Base-by-base conservation (phyloP, 2,113 vertebrate genomes). In the Hystrix cristata region DNA sequence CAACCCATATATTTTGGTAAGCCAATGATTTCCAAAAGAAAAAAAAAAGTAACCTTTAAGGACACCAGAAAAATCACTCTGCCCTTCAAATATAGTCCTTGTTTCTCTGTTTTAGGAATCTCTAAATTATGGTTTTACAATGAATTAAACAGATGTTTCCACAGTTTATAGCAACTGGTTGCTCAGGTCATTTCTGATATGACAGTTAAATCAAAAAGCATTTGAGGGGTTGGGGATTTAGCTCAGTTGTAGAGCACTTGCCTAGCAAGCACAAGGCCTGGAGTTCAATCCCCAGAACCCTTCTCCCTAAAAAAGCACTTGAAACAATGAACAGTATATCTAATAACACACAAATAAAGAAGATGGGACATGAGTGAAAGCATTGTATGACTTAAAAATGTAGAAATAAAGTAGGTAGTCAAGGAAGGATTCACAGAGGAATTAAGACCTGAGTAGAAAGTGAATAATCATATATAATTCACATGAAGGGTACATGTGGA, bases 391-490 rank as follows among this genome's bases (percentile, higher is more conserved):
- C 46, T 62, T 82, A 62, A 48, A 94, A 89, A 90, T 79, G 27
- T 74, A 91, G 43, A 94, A 67, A 74, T 80, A 95, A 91, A 60
- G 87, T 60, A 84, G 16, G 19, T 55, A 81, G 67, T 87, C 43
- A 95, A 25, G 60, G 57, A 97, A 87, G 43, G 43, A 25, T 46
- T 96, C 71, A 93, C 31, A 93, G 71, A 94, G 31, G 12, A 90
- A 87, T 80, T 83, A 87, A n/a, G 38, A 93, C 19, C 71, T 64
- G 31, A 34, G 53, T 59, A 80, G 64, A 85, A 72, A 91, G 59
- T 65, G 19, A 74, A 92, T 53, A 83, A 82, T 9, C 48, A 91
- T 69, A 69, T 38, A 46, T 51, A 87, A 94, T 60, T 84, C 51
- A 90, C 16, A 29, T 79, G 76, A 92, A 95, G 21, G 55, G 38